These are phyloP conservation scores for Denticeps clupeoides DNA, from an alignment of 2,797 vertebrate species.

Conservation along the genomic window DNA sequence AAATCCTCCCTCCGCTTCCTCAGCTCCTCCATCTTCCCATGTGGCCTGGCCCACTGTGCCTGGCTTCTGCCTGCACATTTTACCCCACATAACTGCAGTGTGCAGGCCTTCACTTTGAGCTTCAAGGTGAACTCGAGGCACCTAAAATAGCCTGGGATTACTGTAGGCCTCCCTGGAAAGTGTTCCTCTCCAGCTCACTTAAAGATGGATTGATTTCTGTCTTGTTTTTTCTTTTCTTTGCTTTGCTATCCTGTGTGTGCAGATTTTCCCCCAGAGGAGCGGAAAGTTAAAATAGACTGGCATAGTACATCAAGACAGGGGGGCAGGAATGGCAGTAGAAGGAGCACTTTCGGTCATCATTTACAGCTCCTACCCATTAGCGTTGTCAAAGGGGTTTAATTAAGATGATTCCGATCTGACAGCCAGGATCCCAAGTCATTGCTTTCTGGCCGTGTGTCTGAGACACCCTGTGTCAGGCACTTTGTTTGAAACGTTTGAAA, in stretches of 20 bases:
- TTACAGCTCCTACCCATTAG: conserved; percentile 56
- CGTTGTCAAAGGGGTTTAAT: conserved; percentile 62
- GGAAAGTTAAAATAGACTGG: not conserved
- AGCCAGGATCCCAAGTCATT: conserved; percentile 48
- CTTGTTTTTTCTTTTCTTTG: conserved; percentile 1
- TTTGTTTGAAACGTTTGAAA: too few relatives aligned
- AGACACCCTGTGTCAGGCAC: not conserved
- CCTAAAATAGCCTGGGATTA: too few relatives aligned
- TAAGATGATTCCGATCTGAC: conserved; percentile 65
- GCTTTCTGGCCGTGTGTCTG: conserved; percentile 36
- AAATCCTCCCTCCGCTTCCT: too few relatives aligned
- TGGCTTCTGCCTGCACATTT: not conserved
- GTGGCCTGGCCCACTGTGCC: too few relatives aligned
- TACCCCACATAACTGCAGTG: not conserved
- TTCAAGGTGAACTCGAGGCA: too few relatives aligned
- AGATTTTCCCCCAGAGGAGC: conserved; percentile 13
- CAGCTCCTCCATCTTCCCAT: too few relatives aligned
- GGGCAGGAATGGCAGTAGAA: conserved; percentile 33
- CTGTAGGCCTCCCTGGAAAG: too few relatives aligned
- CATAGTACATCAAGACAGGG: conserved; percentile 53
- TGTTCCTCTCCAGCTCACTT: too few relatives aligned
- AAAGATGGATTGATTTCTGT: too few relatives aligned
- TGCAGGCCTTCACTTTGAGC: too few relatives aligned
- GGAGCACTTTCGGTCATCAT: conserved; percentile 52
- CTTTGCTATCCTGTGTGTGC: not conserved